Base-by-base conservation (phyloP, 2,888 invertebrate species). In the Auanema freiburgensis region DNA sequence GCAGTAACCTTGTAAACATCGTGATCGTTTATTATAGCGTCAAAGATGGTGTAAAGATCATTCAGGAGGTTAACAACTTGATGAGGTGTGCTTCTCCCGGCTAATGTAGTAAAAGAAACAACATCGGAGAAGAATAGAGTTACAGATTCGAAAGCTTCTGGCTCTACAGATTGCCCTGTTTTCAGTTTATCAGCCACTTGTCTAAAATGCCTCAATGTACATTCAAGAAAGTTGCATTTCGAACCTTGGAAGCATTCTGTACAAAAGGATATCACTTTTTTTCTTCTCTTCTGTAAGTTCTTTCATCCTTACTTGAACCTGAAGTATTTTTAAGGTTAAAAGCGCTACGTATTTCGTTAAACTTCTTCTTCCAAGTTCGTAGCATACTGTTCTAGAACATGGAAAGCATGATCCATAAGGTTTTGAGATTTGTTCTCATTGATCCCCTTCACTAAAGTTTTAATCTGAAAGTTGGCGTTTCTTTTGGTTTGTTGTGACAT, bases 21-120 rank as follows among this genome's bases (percentile, higher is more conserved):
- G 53, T 77, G 74, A 24, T 73, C 68, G 33, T 78, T 79, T 40
- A 80, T 80, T 53, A 79, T 72, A 1, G 71, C 72, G 52, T 80
- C 80, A 50, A 79, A 79, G 1, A 71, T 75, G 0, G 81, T 77
- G 73, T 82, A 82, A n/a, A 82, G 69, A 56, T 78, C 76, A 67
- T 81, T 81, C 44, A 81, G 72, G 10, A 81, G 66, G 40, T 74
- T 80, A 12, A 82, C 80, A 23, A 79, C 78, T 69, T 79, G 79
- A 2, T 78, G 61, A 0, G 79, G 79, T 2, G 78, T 78, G 49
- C 77, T 78, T 60, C 70, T 67, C 14, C 71, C 69, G 1, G 79
- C 79, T 21, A 79, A 51, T 24, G 74, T 78, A 21, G 79, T 79
- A 63, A 79, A 79, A 0, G 72, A 71, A 10, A 79, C 79, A 16